phyloP scores from a whole-genome alignment of 2,888 invertebrate genomes.

The Aspidiotus rigidus region DNA sequence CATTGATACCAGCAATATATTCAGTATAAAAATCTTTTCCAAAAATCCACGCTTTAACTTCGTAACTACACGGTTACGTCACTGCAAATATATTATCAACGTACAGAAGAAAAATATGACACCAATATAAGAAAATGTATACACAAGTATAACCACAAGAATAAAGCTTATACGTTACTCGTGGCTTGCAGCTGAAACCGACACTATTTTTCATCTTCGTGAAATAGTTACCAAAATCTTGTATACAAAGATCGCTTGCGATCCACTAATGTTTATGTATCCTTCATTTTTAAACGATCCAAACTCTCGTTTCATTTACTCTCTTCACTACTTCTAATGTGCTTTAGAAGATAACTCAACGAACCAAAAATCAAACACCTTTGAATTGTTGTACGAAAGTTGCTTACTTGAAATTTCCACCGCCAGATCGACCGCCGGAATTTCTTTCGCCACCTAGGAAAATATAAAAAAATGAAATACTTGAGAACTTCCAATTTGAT shows the following conservation, averaged over 20 bases:
- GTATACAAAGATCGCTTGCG: too few relatives aligned
- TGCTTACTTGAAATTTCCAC: constrained; percentile 29
- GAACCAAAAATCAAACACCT: not conserved
- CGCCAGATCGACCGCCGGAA: constrained; percentile 27
- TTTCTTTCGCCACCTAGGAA: constrained; percentile 20
- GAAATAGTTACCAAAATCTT: not conserved
- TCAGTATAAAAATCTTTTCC: not conserved
- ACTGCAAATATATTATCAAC: not conserved
- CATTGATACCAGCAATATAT: constrained; percentile 25
- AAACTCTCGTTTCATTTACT: too few relatives aligned
- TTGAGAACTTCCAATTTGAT: not conserved
- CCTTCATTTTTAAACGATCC: too few relatives aligned
- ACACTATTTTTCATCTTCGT: not conserved
- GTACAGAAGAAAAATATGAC: not conserved
- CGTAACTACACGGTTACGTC: too few relatives aligned
- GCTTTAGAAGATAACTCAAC: not conserved
- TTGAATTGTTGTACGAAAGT: not conserved
- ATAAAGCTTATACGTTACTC: too few relatives aligned
- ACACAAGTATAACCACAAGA: too few relatives aligned
- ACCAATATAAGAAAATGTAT: not conserved
- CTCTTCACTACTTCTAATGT: too few relatives aligned
- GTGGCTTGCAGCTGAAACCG: too few relatives aligned
- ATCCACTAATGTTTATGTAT: too few relatives aligned
- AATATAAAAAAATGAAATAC: not conserved
- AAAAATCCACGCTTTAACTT: too few relatives aligned